Base-by-base conservation (phyloP, 2,888 invertebrate species). In the Falcaria lacertinaria region DNA sequence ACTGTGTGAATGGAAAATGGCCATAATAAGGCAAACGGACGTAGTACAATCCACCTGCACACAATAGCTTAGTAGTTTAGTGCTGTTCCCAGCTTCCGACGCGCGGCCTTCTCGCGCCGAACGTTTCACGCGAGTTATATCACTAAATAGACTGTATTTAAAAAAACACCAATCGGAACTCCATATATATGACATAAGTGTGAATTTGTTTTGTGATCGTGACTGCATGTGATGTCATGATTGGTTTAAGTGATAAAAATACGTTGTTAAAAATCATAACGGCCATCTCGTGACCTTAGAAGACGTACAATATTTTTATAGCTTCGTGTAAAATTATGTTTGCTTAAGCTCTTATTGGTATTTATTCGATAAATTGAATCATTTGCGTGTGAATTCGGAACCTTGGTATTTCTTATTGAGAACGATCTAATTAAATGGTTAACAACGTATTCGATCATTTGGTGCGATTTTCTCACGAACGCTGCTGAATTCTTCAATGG, bases 41-140 rank as follows among this genome's bases (percentile, higher is more conserved):
- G 72, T 70, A 65, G 57, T 69, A 86, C 82, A 83, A 84, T 86
- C 72, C 81, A 81, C 88, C 88, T 79, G 85, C 90, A 74, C 90
- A 91, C 79, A 91, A 91, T 84, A 80, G 90, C 68, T 78, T 77
- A 73, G 79, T 75, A 80, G 86, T 80, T 76, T 80, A 78, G 77
- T 83, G 81, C 73, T 70, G 77, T 75, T 79, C 82, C 66, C 86
- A 85, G 87, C 81, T 80, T 85, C 83, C 78, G 79, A 78, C 85
- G 83, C 74, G 76, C 76, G 79, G 79, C 76, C 74, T 74, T 74
- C 72, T 66, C 63, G 74, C 64, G 70, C 66, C 61, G 63, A 61
- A 57, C 60, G 57, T 55, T 60, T 55, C 37, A 50, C 56, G 58
- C 63, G 67, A 62, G 62, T 61, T 60, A 67, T 63, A n/a, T n/a